Evolutionary conservation across 2,113 vertebrate genomes (phyloP).

Genomic region (Saguinus imperator): DNA sequence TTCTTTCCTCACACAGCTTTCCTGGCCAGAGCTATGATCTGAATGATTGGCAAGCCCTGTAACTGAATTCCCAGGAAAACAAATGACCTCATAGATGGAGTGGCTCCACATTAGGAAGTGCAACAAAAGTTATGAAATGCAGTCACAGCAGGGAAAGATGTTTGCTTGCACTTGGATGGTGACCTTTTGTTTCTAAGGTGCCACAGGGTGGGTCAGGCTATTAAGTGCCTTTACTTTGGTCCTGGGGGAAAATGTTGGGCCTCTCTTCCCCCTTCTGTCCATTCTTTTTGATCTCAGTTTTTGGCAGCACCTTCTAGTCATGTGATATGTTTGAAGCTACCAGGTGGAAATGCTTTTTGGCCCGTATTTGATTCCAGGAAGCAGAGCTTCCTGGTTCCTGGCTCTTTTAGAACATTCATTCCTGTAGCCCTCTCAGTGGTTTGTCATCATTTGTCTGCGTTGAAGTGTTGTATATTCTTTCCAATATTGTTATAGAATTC

Average conservation of each 20-base stretch:
- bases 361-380: slow-evolving; percentile 63
- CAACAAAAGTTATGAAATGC: slow-evolving; percentile 73
- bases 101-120: slow-evolving; percentile 74
- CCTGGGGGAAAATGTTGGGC: neutral
- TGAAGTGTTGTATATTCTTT: slow-evolving; percentile 44
- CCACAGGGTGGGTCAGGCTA: neutral
- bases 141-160: slow-evolving; percentile 76
- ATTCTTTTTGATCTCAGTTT: slow-evolving; percentile 66
- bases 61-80: slow-evolving; percentile 80
- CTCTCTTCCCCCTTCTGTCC: neutral
- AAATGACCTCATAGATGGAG: slow-evolving; percentile 82
- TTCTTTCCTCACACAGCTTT: slow-evolving; percentile 58
- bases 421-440: slow-evolving; percentile 44
- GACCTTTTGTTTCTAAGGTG: slow-evolving; percentile 60
- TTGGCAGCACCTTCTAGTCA: slow-evolving; percentile 69
- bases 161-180: slow-evolving; percentile 70
- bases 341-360: slow-evolving; percentile 68
- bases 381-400: slow-evolving; percentile 60
- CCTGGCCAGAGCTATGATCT: slow-evolving; percentile 66
- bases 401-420: slow-evolving; percentile 44
- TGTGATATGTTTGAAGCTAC: slow-evolving; percentile 65
- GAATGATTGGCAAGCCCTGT: slow-evolving; percentile 76
- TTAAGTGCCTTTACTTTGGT: slow-evolving; percentile 23
- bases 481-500: slow-evolving; percentile 64
- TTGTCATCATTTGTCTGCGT: slow-evolving; percentile 68